phyloP scores from a whole-genome alignment of 2,888 invertebrate species.

The Rhodophaea formosa region DNA sequence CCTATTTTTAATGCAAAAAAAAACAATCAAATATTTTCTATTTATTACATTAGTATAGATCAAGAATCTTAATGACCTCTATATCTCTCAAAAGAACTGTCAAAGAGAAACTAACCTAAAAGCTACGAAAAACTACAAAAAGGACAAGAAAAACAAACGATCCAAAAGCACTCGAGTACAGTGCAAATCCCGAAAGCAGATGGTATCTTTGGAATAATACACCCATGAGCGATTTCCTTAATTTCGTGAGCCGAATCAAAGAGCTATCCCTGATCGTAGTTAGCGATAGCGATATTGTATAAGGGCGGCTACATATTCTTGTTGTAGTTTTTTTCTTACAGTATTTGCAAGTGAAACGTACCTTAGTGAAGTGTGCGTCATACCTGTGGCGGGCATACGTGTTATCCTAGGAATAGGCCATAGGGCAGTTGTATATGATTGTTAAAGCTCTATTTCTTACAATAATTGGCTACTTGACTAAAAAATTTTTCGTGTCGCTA shows the following conservation, averaged over 20 bases:
- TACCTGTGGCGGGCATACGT: no score
- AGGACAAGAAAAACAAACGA: slow-evolving; percentile 31
- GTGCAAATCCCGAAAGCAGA: slow-evolving; percentile 59
- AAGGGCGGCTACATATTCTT: slow-evolving; percentile 22
- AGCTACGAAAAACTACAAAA: neutral
- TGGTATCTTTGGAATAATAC: slow-evolving; percentile 73
- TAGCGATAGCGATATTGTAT: slow-evolving; percentile 67
- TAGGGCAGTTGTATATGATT: no score
- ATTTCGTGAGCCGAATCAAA: slow-evolving; percentile 78
- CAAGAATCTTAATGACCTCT: no score
- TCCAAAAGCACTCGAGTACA: slow-evolving; percentile 50
- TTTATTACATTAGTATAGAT: no score
- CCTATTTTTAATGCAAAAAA: no score
- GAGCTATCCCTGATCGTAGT: slow-evolving; percentile 78
- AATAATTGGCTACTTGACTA: no score
- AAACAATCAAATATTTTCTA: no score
- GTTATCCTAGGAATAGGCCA: no score
- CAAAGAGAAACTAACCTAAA: neutral
- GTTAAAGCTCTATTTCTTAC: no score
- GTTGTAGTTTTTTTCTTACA: neutral
- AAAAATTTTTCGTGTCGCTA: no score
- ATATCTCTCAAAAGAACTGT: no score
- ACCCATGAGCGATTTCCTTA: slow-evolving; percentile 81
- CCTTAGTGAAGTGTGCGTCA: no score
- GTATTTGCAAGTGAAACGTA: neutral